Evolutionary conservation across 1,140 invertebrate species (phyloP).

Genomic region (Arctopsyche grandis): DNA sequence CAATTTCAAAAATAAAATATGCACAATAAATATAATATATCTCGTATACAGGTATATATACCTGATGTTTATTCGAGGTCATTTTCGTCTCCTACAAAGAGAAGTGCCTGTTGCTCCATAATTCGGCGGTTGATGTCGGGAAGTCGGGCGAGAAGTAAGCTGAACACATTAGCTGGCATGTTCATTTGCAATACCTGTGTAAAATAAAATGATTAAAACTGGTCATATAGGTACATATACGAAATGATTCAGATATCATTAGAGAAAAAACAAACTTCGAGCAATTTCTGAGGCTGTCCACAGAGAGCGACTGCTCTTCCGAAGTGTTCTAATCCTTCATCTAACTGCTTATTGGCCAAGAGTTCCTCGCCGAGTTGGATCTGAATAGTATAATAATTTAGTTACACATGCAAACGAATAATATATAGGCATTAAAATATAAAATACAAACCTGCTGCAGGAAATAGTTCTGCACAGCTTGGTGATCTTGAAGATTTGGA

Average conservation of each 20-base stretch:
- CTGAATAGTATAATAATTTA: conserved; percentile 59
- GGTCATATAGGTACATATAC: not conserved
- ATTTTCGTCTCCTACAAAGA: conserved; percentile 36
- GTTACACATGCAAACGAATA: not conserved
- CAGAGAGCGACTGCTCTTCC: conserved; percentile 96
- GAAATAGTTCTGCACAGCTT: conserved; percentile 93
- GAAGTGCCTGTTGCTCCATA: conserved; percentile 33
- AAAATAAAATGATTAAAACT: conserved; percentile 1
- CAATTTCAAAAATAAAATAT: not conserved
- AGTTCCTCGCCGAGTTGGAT: conserved; percentile 92
- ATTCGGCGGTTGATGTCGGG: conserved; percentile 62
- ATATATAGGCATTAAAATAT: not conserved
- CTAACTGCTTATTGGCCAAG: conserved; percentile 84
- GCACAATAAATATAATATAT: too few relatives aligned
- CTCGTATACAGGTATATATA: not conserved
- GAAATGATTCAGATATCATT: not conserved
- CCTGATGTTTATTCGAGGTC: conserved; percentile 47
- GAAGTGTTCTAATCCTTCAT: conserved; percentile 92
- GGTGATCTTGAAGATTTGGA: conserved; percentile 90
- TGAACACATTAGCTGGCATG: conserved; percentile 91
- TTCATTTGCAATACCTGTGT: conserved; percentile 92
- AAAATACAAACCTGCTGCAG: conserved; percentile 72
- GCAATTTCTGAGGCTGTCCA: conserved; percentile 90
- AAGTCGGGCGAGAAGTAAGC: conserved; percentile 84
- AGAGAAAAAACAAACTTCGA: conserved; percentile 69